Evolutionary conservation across 1,140 invertebrate species (phyloP), one percentile per base, ranked within the genome.

Genomic region (Teleogryllus occipitalis): DNA sequence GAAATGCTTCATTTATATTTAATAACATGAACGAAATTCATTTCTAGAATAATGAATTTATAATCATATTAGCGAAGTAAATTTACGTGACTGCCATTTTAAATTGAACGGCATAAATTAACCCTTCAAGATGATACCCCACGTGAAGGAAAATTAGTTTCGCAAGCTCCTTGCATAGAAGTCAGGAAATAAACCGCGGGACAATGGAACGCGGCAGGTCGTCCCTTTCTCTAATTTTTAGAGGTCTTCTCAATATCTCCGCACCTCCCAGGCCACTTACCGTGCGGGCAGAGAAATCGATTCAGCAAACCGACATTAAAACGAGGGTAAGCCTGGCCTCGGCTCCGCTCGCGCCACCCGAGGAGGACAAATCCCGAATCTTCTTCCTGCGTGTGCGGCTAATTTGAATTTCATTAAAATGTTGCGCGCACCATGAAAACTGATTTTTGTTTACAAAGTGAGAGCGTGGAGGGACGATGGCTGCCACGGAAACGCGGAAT

Each of bases 371-470:
- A 65, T 65, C 54, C 54, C 54, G 54, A 65, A 65, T 65, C 54
- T 65, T 65, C 54, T 65, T 65, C 10, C 54, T 65, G 54, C 18
- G 54, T 65, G 54, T 65, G 54, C 18, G 54, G 10, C 54, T 65
- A 65, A 65, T 65, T 65, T 65, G 54, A 65, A 65, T 65, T 65
- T 65, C 54, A 65, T 65, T 65, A 65, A 65, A 65, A 65, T 65
- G 54, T 65, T 65, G 54, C 54, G 54, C 54, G 54, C 54, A 7
- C 54, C 54, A 65, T 65, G 54, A 65, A 65, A 65, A 65, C 54
- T 65, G 54, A 65, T 65, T 65, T 65, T 65, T 65, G 54, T 65
- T 65, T 65, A 65, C 54, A 65, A 18, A 65, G 54, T 18, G 54
- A 18, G 18, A 7, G 54, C 54, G 54, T 2, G 10, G 54, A 65